phyloP scores from a whole-genome alignment of 2,888 invertebrate species.

The Pristionchus exspectatus region DNA sequence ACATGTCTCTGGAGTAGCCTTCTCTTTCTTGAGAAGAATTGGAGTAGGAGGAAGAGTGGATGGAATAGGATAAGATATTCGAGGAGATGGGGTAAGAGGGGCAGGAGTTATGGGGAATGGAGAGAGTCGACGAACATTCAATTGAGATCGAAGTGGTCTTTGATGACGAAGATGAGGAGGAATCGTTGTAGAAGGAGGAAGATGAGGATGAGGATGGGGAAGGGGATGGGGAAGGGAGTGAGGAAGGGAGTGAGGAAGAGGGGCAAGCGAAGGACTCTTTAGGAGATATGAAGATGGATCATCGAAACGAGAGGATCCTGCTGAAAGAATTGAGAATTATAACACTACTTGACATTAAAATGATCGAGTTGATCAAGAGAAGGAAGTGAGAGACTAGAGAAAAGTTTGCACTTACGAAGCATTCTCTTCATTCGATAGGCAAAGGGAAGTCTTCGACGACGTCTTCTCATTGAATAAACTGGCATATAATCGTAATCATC shows the following conservation, averaged over 20 bases:
- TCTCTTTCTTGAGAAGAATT: conserved; percentile 59
- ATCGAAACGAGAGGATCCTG: neutral
- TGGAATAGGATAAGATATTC: conserved; percentile 2
- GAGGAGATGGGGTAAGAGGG: conserved; percentile 26
- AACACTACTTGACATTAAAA: neutral
- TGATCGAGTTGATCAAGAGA: neutral
- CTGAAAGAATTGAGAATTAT: neutral
- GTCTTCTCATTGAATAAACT: neutral
- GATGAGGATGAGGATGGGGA: neutral
- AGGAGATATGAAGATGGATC: conserved; percentile 9
- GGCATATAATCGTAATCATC: conserved; percentile 42
- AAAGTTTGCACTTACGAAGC: neutral
- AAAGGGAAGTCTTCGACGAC: neutral
- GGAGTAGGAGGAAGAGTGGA: conserved; percentile 23
- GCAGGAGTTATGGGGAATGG: neutral
- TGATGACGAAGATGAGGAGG: neutral
- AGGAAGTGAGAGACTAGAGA: conserved; percentile 9
- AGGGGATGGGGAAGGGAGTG: neutral
- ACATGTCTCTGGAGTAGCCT: conserved; percentile 63
- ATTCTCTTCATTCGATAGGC: conserved; percentile 39
- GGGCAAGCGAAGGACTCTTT: conserved; percentile 43
- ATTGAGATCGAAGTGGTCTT: conserved; percentile 18
- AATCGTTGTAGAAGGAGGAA: neutral
- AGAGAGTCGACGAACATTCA: conserved; percentile 2
- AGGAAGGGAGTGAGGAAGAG: neutral